Evolutionary conservation across 1,140 invertebrate species (phyloP).

Genomic region (Archivesica marissinica): DNA sequence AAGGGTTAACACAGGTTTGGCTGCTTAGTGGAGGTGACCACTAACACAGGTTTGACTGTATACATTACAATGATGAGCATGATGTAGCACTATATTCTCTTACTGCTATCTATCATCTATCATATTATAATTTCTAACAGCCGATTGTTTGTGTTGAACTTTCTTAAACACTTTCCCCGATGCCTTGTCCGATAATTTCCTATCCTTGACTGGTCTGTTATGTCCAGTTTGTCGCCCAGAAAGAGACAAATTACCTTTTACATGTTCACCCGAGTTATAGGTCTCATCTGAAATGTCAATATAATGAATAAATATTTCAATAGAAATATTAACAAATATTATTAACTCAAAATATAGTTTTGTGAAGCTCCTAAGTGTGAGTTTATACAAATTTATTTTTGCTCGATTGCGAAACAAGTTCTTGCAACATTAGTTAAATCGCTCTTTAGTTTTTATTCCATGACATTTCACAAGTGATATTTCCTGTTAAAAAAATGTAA

Average conservation of each 20-base stretch:
- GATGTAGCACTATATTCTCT: slow-evolving; percentile 5
- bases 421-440: too few species aligned
- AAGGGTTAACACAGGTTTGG: too few species aligned
- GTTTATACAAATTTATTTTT: too few species aligned
- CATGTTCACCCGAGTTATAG: not conserved
- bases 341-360: not conserved
- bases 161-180: slow-evolving; percentile 67
- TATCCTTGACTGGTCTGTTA: slow-evolving; percentile 7
- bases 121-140: slow-evolving; percentile 74
- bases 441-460: too few species aligned
- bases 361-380: not conserved
- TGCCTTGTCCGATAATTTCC: slow-evolving; percentile 58
- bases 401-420: too few species aligned
- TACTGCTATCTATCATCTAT: slow-evolving; percentile 63
- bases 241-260: slow-evolving; percentile 25
- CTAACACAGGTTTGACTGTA: too few species aligned
- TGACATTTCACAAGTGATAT: not conserved
- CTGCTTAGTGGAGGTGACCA: too few species aligned
- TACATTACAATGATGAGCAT: too few species aligned
- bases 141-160: slow-evolving; percentile 62
- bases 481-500: not conserved
- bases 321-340: not conserved
- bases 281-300: slow-evolving; percentile 23
- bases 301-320: not conserved
- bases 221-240: slow-evolving; percentile 40